Conservation (phyloP, 2,888 invertebrate genomes). For the Tanytarsus gracilentus region DNA sequence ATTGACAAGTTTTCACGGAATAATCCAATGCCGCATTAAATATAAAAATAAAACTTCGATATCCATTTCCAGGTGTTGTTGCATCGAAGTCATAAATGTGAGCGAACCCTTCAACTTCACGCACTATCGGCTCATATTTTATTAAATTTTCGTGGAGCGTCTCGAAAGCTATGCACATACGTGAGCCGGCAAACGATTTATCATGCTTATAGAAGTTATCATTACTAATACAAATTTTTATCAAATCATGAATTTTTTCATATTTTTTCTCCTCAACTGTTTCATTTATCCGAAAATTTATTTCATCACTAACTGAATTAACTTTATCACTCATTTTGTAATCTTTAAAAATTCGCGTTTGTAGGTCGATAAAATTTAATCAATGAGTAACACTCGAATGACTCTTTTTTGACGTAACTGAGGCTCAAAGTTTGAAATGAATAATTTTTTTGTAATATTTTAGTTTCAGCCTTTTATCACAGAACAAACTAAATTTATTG, state of each 20-base stretch:
- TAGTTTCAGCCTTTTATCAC: too few species aligned
- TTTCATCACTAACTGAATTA: slow-evolving; percentile 9
- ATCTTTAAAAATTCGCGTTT: too few species aligned
- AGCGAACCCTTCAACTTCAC: slow-evolving; percentile 58
- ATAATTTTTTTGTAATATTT: too few species aligned
- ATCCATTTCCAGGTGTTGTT: slow-evolving; percentile 83
- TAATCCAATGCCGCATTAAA: slow-evolving; percentile 69
- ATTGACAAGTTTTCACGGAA: slow-evolving; percentile 60
- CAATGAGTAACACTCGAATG: too few species aligned
- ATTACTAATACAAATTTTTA: slow-evolving; percentile 4
- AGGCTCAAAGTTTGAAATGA: too few species aligned
- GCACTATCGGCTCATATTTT: slow-evolving; percentile 49
- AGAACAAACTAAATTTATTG: too few species aligned
- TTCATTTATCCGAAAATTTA: slow-evolving; percentile 9
- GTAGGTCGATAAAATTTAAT: too few species aligned
- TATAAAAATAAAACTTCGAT: slow-evolving; percentile 75
- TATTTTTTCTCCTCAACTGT: slow-evolving; percentile 7
- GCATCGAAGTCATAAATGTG: slow-evolving; percentile 74
- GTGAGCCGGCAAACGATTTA: neutral
- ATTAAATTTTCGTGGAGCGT: slow-evolving; percentile 42
- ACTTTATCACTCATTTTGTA: slow-evolving; percentile 1
- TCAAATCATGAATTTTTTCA: slow-evolving; percentile 7
- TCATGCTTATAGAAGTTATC: slow-evolving; percentile 6
- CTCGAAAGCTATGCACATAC: neutral
- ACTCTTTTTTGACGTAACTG: too few species aligned